Evolutionary conservation across 2,113 vertebrate species (phyloP).

Genomic region (Festucalex cinctus): DNA sequence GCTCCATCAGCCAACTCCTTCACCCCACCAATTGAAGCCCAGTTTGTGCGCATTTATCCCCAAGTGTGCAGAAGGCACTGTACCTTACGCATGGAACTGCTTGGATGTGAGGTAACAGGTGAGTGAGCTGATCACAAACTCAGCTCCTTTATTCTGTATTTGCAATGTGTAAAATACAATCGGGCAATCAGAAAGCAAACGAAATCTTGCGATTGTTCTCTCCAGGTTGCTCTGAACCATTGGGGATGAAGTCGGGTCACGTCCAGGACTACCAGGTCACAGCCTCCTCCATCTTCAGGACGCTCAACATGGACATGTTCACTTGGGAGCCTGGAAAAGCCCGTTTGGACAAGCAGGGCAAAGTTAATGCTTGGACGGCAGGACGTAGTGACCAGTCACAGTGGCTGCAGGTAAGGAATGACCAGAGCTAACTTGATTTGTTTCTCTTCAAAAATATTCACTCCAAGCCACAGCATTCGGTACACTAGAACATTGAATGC

Average conservation of each 20-base stretch:
- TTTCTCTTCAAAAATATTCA: too few species aligned
- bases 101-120: slow-evolving; percentile 95
- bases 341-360: slow-evolving; percentile 95
- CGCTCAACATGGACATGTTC: slow-evolving; percentile 99
- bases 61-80: slow-evolving; percentile 97
- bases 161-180: background rate
- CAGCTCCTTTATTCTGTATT: background rate
- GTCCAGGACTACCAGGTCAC: slow-evolving; percentile 94
- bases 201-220: slow-evolving; percentile 14
- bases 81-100: slow-evolving; percentile 93
- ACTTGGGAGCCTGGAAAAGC: slow-evolving; percentile 97
- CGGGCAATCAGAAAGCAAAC: background rate
- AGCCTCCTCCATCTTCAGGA: slow-evolving; percentile 93
- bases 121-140: slow-evolving; percentile 25
- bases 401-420: slow-evolving; percentile 89
- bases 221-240: slow-evolving; percentile 94
- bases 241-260: slow-evolving; percentile 97
- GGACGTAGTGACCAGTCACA: slow-evolving; percentile 96
- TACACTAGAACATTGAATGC: background rate
- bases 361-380: slow-evolving; percentile 97
- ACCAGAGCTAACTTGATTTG: background rate
- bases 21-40: slow-evolving; percentile 92
- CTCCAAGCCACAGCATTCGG: too few species aligned
- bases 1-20: slow-evolving; percentile 95
- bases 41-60: slow-evolving; percentile 91